Base-by-base conservation (phyloP, 2,888 invertebrate genomes). In the Cabera pusaria region DNA sequence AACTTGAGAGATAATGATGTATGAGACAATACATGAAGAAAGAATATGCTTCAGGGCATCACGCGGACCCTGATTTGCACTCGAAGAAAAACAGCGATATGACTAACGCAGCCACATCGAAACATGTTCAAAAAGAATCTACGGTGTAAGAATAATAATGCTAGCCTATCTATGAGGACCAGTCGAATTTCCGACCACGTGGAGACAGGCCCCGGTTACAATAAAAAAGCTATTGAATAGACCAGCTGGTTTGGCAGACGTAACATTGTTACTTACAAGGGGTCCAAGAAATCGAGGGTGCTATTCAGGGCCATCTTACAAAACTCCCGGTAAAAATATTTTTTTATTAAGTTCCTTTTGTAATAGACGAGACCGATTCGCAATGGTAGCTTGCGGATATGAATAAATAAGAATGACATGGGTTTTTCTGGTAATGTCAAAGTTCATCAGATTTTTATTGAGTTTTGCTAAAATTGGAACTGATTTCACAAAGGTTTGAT, bases 211-310 rank as follows among this genome's bases (percentile, higher is more conserved):
- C 56, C 51, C 62, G 54, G 47, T 55, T 56, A 55, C 36, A 27
- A 55, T 50, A 53, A 63, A 72, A 69, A 67, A 61, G 46, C 49
- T 19, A 20, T 68, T 86, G 64, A 83, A 86, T 80, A 78, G 80
- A 75, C 78, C 87, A 86, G 85, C 84, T 87, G 86, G 82, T 81
- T 74, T 67, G 64, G 57, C 71, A 65, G 64, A 77, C 75, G 80
- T 74, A 78, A 80, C 73, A 77, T 73, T 78, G 77, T 79, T 72
- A 72, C 56, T 79, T 67, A 67, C 64, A 70, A 75, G 74, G 74
- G 79, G 72, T 61, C 59, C 56, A 72, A 79, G 75, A 53, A 54
- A 75, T 76, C 64, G 73, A 77, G 77, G 80, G 75, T 72, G 64
- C 58, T 69, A 69, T 73, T 74, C 72, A 54, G 25, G n/a, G 27